A percentile compares a stretch with the other conserved stretches of the same genome.
These are phyloP conservation scores for Caiman crocodilus DNA, from an alignment of 2,797 vertebrate genomes.

Conservation along the genomic window DNA sequence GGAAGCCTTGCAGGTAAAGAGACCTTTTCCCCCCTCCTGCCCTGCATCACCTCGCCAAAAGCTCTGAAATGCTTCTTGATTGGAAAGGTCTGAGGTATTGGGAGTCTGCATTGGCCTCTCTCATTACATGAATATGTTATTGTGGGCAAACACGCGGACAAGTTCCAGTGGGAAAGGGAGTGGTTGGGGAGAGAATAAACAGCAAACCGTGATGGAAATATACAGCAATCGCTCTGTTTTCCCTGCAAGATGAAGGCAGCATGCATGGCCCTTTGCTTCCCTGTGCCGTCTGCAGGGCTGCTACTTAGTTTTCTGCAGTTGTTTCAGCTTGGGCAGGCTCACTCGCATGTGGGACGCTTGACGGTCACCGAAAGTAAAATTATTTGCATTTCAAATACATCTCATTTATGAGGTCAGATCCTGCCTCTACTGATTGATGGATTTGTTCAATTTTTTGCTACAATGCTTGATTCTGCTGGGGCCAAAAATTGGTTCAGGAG, in stretches of 20 bases:
- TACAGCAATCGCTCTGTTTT: neutral
- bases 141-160: neutral
- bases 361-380: neutral
- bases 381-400: neutral
- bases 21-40: neutral
- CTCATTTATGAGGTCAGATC: too few species aligned
- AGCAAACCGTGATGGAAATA: neutral
- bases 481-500: neutral
- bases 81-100: neutral
- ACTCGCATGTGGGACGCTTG: neutral
- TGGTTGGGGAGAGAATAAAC: neutral
- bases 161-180: constrained; percentile 41
- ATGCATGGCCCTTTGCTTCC: neutral
- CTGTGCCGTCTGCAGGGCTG: fast-evolving
- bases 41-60: neutral
- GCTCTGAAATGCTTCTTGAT: neutral
- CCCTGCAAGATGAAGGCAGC: neutral
- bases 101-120: neutral
- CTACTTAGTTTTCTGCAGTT: neutral
- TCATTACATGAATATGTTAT: neutral
- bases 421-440: too few species aligned
- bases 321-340: neutral
- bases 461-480: neutral
- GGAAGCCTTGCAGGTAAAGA: neutral
- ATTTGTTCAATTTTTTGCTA: too few species aligned